Conservation (phyloP, 2,113 vertebrate genomes). For the Nicator chloris region DNA sequence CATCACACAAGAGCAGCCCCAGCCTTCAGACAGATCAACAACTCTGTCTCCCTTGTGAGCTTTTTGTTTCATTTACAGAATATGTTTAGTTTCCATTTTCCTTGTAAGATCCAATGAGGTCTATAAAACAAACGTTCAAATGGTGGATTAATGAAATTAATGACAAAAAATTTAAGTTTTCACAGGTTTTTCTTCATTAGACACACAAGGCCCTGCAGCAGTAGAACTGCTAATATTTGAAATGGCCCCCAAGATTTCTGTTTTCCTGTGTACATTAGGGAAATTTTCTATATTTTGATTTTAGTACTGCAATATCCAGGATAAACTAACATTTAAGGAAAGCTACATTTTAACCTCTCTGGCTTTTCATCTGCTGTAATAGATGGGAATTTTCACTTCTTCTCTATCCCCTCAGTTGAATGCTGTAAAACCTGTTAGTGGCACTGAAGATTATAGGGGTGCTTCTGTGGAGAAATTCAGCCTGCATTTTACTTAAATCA, state of each 20-base stretch:
- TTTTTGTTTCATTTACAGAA: neutral
- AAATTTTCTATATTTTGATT: neutral
- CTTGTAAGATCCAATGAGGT: neutral
- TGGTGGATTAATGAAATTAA: neutral
- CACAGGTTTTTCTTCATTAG: neutral
- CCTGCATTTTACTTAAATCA: neutral
- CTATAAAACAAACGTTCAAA: neutral
- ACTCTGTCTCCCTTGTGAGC: too few species aligned
- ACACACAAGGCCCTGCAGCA: neutral
- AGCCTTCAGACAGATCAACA: neutral
- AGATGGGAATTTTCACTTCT: neutral
- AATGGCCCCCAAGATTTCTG: neutral
- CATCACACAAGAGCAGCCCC: neutral
- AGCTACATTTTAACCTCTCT: neutral
- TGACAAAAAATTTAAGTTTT: neutral
- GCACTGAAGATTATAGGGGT: neutral
- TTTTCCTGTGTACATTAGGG: neutral
- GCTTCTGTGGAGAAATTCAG: neutral
- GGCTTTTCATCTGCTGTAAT: neutral
- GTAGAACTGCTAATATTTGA: neutral
- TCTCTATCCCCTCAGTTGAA: neutral
- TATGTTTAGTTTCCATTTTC: neutral
- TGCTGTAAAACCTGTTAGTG: constrained; percentile 26
- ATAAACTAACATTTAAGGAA: neutral
- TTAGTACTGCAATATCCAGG: neutral